Evolutionary conservation across 2,888 invertebrate genomes (phyloP), one percentile per base, ranked within the genome.

Genomic region (Agrochola macilenta): DNA sequence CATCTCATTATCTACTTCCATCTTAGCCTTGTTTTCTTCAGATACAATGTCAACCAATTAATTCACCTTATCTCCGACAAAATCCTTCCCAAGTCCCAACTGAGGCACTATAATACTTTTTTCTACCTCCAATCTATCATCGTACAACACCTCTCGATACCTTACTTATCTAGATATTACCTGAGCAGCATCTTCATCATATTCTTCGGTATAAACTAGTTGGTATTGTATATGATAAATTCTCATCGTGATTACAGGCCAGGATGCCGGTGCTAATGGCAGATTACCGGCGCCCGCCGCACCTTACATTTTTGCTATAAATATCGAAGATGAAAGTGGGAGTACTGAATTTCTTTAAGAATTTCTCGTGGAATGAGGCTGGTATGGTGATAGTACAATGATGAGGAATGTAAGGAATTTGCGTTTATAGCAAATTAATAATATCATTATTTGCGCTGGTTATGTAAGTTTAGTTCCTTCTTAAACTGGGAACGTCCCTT

Each of bases 221-320:
- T 69, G 78, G 79, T 79, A 74, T 78, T 35, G 35, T 35, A 70
- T 72, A 78, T 70, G 87, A 87, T 87, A 82, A 88, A 87, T 84
- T 69, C 69, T 14, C 70, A 69, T 76, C 58, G 58, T 76, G 82
- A 88, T 87, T 76, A 78, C 60, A 86, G 75, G 64, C 86, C 57
- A 69, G 60, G 82, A 85, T 73, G 58, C 76, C 78, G 82, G 52
- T 78, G 60, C 72, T 87, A 87, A 87, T 85, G 77, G 83, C 78
- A 73, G 78, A 81, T 81, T 83, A 82, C 76, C 82, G 87, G 87
- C 87, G 87, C 87, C 88, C 74, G 66, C 70, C 76, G 79, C 85
- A 76, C 74, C 89, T 81, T 74, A 75, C 75, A 79, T 82, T 82
- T 39, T 81, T 26, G 78, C 83, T 82, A 87, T 88, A 89, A 88